Evolutionary conservation across 2,888 invertebrate genomes (phyloP).

Genomic region (Microctonus hyperodae): DNA sequence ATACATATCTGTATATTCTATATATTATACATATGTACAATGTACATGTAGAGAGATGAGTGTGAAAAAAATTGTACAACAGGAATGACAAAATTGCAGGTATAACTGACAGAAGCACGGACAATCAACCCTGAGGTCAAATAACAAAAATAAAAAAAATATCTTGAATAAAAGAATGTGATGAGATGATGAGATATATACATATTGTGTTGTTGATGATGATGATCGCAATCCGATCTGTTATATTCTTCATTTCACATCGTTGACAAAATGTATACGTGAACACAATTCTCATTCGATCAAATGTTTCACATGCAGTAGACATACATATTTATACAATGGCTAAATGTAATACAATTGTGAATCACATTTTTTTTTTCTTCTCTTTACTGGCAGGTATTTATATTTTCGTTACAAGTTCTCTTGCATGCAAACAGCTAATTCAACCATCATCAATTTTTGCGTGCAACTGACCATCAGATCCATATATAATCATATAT

Average conservation of each 20-base stretch:
- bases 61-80: background rate
- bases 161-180: conserved; percentile 8
- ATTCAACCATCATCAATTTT: background rate
- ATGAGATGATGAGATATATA: too few species aligned
- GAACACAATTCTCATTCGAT: background rate
- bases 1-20: too few species aligned
- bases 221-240: conserved; percentile 16
- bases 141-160: background rate
- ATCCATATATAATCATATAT: background rate
- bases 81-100: background rate
- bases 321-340: background rate
- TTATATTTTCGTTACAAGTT: background rate
- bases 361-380: too few species aligned
- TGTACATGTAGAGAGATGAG: background rate
- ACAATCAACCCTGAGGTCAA: conserved; percentile 29
- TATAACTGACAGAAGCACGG: conserved; percentile 14
- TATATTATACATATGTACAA: too few species aligned
- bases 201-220: conserved; percentile 1
- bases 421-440: background rate
- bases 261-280: background rate
- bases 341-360: too few species aligned
- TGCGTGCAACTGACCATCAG: conserved; percentile 5
- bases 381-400: background rate
- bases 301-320: background rate
- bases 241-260: conserved; percentile 1